Conservation (phyloP, 37 sponge, comb jelly and placozoan genomes). For the Axinella damicornis region DNA sequence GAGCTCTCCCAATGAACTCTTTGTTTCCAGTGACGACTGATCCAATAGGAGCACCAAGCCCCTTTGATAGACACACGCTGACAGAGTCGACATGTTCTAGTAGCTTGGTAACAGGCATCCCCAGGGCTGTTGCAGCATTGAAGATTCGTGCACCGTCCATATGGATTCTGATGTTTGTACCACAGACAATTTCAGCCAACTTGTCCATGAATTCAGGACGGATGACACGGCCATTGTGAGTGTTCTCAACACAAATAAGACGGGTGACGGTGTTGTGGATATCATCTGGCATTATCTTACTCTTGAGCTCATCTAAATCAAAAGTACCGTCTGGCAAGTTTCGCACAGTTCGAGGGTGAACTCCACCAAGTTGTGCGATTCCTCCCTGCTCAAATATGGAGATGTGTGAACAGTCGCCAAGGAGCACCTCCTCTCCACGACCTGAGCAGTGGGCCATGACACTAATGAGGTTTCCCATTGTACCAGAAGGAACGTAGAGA, state of each 20-base stretch:
- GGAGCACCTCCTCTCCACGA: slow-evolving; percentile 74
- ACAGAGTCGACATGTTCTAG: slow-evolving; percentile 73
- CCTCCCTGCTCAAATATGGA: slow-evolving; percentile 78
- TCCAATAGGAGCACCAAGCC: slow-evolving; percentile 80
- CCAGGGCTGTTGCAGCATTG: slow-evolving; percentile 83
- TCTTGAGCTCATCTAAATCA: slow-evolving; percentile 69
- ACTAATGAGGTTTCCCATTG: slow-evolving; percentile 83
- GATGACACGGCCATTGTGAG: slow-evolving; percentile 74
- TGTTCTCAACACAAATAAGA: slow-evolving; percentile 77
- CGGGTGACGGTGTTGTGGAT: slow-evolving; percentile 40
- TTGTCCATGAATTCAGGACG: slow-evolving; percentile 54
- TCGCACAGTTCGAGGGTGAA: slow-evolving; percentile 55
- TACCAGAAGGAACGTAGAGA: slow-evolving; percentile 79
- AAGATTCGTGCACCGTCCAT: slow-evolving; percentile 86
- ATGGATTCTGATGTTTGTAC: slow-evolving; percentile 58
- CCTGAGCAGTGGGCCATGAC: slow-evolving; percentile 67
- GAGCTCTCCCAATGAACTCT: slow-evolving; percentile 62
- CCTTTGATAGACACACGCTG: slow-evolving; percentile 82
- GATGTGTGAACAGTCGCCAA: slow-evolving; percentile 83
- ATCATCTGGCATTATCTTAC: slow-evolving; percentile 52
- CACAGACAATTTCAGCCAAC: slow-evolving; percentile 43
- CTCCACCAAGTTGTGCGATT: slow-evolving; percentile 65
- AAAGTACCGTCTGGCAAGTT: slow-evolving; percentile 76
- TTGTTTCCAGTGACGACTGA: slow-evolving; percentile 72
- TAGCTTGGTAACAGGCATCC: slow-evolving; percentile 49